Percentiles rank a stretch among this genome's conserved stretches.
Evolutionary conservation across 2,113 vertebrate genomes (phyloP).

Genomic region (Scartelaos histophorus): DNA sequence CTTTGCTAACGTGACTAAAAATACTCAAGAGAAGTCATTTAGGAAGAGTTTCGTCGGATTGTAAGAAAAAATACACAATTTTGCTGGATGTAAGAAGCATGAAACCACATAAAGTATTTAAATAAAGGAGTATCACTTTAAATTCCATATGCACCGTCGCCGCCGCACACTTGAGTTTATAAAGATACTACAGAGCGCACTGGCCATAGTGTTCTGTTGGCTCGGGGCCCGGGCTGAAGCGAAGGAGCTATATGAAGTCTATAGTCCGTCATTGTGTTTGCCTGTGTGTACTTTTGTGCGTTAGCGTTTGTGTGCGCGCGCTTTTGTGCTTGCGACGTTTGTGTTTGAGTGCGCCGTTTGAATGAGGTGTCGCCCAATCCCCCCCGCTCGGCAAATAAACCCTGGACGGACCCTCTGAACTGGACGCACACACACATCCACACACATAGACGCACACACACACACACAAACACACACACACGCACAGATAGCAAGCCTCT

Average conservation of each 20-base stretch:
- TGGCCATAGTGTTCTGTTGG: conserved; percentile 39
- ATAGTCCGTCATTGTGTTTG: conserved; percentile 22
- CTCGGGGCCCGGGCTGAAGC: conserved; percentile 43
- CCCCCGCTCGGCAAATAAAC: conserved; percentile 21
- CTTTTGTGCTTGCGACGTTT: not conserved
- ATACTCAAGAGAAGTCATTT: too few species aligned
- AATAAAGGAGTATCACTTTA: not conserved
- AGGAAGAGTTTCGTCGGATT: too few species aligned
- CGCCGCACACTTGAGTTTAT: not conserved
- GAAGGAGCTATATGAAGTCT: conserved; percentile 11
- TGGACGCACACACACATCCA: conserved; percentile 9
- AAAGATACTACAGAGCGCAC: not conserved
- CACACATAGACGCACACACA: conserved; percentile 15
- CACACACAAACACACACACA: conserved; percentile 19
- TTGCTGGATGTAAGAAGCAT: too few species aligned
- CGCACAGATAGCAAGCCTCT: conserved; percentile 15
- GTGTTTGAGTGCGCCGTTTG: not conserved
- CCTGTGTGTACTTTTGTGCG: not conserved
- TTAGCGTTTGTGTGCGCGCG: not conserved
- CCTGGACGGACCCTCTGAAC: not conserved
- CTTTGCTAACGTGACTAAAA: too few species aligned
- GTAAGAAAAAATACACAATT: too few species aligned
- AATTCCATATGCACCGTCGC: not conserved
- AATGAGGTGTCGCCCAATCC: conserved; percentile 25
- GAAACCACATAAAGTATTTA: not conserved